Base-by-base conservation (phyloP, 2,888 invertebrate species). In the Autographa pulchrina region DNA sequence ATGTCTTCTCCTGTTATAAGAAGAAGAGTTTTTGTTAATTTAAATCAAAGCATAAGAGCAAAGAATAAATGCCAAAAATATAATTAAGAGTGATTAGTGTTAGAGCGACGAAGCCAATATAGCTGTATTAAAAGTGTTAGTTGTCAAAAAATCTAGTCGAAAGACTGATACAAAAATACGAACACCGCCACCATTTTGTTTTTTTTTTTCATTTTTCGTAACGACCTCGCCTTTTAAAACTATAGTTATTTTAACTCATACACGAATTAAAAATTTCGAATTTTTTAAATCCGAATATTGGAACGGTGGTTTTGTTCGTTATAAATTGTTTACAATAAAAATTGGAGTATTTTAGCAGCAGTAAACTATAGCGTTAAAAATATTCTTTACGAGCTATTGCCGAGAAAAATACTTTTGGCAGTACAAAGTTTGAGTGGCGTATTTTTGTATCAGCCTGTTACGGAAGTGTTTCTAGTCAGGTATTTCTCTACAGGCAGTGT, bases 1-100 rank as follows among this genome's bases (percentile, higher is more conserved):
- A 68, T 61, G 71, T 86, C 82, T 79, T 91, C 90, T 91, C 91
- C 90, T 92, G 90, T 92, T 92, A 48, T 91, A 92, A 91, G 91
- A 91, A 91, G 90, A 90, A 84, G 83, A 85, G 70, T 72, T 76
- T 74, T 77, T 77, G 9, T 35, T 8, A 81, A 81, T 82, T 83
- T 84, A 75, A 84, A 83, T 75, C 82, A 81, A 82, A 83, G 73
- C 11, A 66, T 70, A 83, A 78, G 78, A 85, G 67, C 77, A 79
- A 82, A 84, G 68, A 74, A 65, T 86, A 79, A 86, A 86, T 86
- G 87, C 86, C 87, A 85, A 83, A 82, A 81, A 32, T 84, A 80
- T 81, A 77, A 56, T 82, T 88, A 88, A 88, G 88, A 86, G 78
- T 86, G 87, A 85, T 87, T 89, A 86, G 83, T 82, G 52, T 74